A percentile compares a stretch with the other conserved stretches of the same genome.
These are phyloP conservation scores for Ceratina australensis DNA, from an alignment of 1,140 invertebrate genomes.

Conservation along the genomic window DNA sequence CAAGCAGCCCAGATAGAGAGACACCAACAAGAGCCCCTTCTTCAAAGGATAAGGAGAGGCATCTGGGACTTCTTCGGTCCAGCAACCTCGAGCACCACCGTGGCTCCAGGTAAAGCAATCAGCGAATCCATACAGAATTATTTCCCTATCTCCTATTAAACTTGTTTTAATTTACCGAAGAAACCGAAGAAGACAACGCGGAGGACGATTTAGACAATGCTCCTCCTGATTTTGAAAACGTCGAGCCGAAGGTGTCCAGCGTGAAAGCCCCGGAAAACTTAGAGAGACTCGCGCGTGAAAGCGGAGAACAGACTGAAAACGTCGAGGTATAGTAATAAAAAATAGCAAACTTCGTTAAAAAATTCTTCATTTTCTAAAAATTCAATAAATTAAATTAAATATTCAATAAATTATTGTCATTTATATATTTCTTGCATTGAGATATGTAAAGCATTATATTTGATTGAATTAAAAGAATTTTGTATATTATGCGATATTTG, in stretches of 20 bases:
- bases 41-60: conserved; percentile 69
- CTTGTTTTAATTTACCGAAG: background rate
- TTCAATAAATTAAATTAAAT: too few relatives aligned
- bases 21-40: conserved; percentile 60
- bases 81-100: conserved; percentile 31
- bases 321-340: conserved; percentile 28
- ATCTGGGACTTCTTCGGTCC: conserved; percentile 42
- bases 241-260: background rate
- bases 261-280: conserved; percentile 1
- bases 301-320: conserved; percentile 39
- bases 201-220: background rate
- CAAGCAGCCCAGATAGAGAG: conserved; percentile 64
- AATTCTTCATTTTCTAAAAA: too few relatives aligned
- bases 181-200: background rate
- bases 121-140: background rate
- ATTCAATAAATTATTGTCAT: too few relatives aligned
- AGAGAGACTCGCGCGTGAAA: conserved; percentile 42
- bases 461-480: too few relatives aligned
- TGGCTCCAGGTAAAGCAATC: conserved; percentile 28
- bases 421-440: too few relatives aligned
- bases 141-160: too few relatives aligned
- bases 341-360: too few relatives aligned
- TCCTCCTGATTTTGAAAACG: background rate
- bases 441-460: too few relatives aligned
- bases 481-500: too few relatives aligned